Percentiles rank a stretch among this genome's conserved stretches.
Conservation (phyloP, 2,113 vertebrate genomes). For the Rattus rattus region DNA sequence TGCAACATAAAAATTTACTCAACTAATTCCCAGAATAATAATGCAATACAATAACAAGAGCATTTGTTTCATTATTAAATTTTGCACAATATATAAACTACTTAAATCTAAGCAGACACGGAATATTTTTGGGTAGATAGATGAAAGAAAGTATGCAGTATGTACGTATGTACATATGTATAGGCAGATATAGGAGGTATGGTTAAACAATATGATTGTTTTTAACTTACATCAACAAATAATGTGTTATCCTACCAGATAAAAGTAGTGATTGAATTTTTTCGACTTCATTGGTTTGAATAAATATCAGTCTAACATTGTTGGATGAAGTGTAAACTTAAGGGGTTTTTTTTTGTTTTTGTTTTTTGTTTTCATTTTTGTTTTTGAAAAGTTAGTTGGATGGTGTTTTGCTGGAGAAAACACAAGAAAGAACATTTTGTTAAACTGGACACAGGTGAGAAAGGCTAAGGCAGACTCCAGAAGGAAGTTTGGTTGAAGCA, state of each 20-base stretch:
- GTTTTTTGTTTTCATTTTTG: no score
- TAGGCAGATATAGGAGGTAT: neutral
- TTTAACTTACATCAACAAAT: neutral
- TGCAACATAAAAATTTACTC: neutral
- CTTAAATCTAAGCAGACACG: neutral
- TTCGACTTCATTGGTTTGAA: neutral
- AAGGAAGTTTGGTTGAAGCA: no score
- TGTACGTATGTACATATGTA: neutral
- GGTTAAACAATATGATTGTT: neutral
- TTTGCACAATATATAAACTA: neutral
- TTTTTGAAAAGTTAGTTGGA: no score
- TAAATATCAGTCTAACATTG: neutral
- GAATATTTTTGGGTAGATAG: neutral
- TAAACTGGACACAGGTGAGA: no score
- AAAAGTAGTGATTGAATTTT: neutral
- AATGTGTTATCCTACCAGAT: neutral
- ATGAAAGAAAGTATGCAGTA: neutral
- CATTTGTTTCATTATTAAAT: neutral
- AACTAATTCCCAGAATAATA: neutral
- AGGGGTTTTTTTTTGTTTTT: no score
- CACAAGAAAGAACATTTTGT: no score
- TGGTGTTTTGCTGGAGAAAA: no score
- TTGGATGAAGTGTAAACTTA: no score
- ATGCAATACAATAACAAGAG: neutral
- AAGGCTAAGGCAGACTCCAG: no score